Base-by-base conservation (phyloP, 1,140 invertebrate species). In the Sarcophaga bullata region DNA sequence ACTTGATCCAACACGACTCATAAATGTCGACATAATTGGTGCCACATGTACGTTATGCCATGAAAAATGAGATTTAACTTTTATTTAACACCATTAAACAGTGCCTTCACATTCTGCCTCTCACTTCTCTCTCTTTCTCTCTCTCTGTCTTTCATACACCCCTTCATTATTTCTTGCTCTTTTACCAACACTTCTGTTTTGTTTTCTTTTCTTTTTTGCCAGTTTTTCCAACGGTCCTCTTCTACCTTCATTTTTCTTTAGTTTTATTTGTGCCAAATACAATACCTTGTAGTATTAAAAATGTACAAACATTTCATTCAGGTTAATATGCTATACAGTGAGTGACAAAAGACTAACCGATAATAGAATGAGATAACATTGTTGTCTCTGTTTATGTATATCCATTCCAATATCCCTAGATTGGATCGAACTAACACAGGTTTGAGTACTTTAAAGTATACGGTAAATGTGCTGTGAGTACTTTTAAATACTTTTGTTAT, bases 11-110 rank as follows among this genome's bases (percentile, higher is more conserved):
- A 78, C 75, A 78, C 75, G 75, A 78, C 75, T 78, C 75, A 78
- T 78, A 78, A 78, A 78, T 78, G 75, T 78, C 75, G 75, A 78
- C 75, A 78, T 78, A 78, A 78, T 78, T 78, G 75, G 75, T 78
- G 75, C 75, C 75, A 78, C 75, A 78, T 78, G 75, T 78, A 78
- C 75, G 48, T 48, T 76, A 15, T 76, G 73, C 75, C 75, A 78
- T 78, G 75, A 78, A 78, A 78, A 78, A 78, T 78, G 75, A 78
- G 75, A 78, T 19, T 52, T 19, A 50, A 78, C 75, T 78, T 78
- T 78, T 78, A 78, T 78, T 78, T 78, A 78, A 78, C 75, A 48
- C 48, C 48, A 78, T 78, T 52, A 50, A 37, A 37, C 25, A 37
- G 25, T 37, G 25, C 25, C n/a, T n/a, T n/a, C n/a, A n/a, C n/a